phyloP scores from a whole-genome alignment of 2,888 invertebrate species.

The Thera obeliscata region DNA sequence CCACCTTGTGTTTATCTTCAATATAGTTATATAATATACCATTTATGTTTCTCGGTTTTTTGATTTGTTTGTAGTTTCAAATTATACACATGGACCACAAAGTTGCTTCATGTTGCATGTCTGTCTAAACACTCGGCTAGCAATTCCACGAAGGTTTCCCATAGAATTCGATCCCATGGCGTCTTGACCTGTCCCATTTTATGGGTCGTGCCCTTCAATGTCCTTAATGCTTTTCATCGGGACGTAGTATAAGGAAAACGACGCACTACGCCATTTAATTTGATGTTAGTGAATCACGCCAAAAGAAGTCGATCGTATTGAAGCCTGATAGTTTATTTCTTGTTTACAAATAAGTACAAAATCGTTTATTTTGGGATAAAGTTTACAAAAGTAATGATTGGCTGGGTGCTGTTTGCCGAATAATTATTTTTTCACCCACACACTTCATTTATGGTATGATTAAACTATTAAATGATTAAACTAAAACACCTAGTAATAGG shows the following conservation, averaged over 20 bases:
- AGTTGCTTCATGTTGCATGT: constrained; percentile 37
- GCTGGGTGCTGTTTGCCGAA: too few relatives aligned
- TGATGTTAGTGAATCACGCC: constrained; percentile 22
- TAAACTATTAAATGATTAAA: too few relatives aligned
- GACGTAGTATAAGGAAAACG: constrained; percentile 39
- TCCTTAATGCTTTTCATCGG: constrained; percentile 56
- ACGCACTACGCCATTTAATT: constrained; percentile 29
- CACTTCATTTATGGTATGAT: too few relatives aligned
- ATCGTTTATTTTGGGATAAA: too few relatives aligned
- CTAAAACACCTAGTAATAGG: too few relatives aligned
- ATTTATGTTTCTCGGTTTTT: too few relatives aligned
- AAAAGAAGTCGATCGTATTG: not conserved
- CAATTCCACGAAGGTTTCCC: constrained; percentile 47
- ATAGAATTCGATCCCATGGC: constrained; percentile 49
- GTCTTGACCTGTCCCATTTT: constrained; percentile 61
- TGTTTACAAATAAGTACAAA: not conserved
- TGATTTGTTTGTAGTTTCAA: too few relatives aligned
- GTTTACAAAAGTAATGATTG: too few relatives aligned
- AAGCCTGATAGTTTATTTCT: not conserved
- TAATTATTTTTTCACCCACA: too few relatives aligned
- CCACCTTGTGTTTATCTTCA: too few relatives aligned
- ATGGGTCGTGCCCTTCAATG: constrained; percentile 55
- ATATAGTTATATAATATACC: too few relatives aligned
- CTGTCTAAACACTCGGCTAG: constrained; percentile 39
- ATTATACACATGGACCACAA: not conserved